Evolutionary conservation across 1,140 invertebrate species (phyloP).

Genomic region (Zaprionus nigranus): DNA sequence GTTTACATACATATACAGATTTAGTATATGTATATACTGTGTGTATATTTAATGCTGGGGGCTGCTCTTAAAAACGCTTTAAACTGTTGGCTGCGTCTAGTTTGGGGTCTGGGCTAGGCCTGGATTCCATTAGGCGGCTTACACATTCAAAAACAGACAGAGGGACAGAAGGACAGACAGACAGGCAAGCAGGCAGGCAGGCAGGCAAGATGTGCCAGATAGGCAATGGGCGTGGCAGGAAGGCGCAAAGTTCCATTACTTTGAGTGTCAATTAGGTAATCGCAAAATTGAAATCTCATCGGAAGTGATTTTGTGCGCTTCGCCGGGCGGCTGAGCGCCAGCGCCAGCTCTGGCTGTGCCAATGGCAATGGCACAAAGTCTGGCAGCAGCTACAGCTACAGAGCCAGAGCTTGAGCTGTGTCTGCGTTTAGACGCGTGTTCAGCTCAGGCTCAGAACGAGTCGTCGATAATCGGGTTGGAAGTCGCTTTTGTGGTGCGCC

Average conservation of each 20-base stretch:
- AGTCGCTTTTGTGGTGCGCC: constrained; percentile 39
- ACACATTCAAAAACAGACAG: not conserved
- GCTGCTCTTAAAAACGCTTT: constrained; percentile 9
- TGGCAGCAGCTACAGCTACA: constrained; percentile 4
- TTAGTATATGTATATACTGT: too few relatives aligned
- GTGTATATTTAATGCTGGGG: too few relatives aligned
- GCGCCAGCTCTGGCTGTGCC: constrained; percentile 24
- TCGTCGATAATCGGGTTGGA: constrained; percentile 26
- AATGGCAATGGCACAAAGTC: constrained; percentile 2
- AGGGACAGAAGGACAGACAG: too few relatives aligned
- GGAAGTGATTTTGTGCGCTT: constrained; percentile 79
- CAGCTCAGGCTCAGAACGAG: constrained; percentile 10
- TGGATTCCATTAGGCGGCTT: constrained; percentile 7
- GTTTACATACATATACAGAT: too few relatives aligned
- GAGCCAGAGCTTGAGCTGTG: constrained; percentile 38
- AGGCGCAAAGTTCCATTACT: constrained; percentile 69
- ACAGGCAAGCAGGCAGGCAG: too few relatives aligned
- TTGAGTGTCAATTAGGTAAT: constrained; percentile 82
- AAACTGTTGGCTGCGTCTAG: constrained; percentile 1
- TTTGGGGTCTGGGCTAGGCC: not conserved
- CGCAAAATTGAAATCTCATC: constrained; percentile 80
- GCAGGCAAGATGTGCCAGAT: not conserved
- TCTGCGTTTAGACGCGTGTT: constrained; percentile 9
- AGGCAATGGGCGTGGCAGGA: not conserved
- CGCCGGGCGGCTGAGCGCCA: constrained; percentile 33